Evolutionary conservation across 2,888 invertebrate genomes (phyloP).

Genomic region (Cephus rjabovi): DNA sequence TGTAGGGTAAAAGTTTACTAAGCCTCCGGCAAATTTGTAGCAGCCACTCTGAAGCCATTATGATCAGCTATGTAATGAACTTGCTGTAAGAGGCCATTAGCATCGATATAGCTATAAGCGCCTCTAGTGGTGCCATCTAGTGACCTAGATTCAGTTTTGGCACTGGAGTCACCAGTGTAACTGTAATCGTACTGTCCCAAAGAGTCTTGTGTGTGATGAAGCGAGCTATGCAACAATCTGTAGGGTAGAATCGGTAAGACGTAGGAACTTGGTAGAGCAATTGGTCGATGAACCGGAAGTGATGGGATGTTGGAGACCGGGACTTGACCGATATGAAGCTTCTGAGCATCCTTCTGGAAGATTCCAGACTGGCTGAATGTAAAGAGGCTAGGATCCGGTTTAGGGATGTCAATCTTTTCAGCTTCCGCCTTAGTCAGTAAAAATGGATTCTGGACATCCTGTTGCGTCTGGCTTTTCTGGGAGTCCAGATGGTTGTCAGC

Average conservation of each 20-base stretch:
- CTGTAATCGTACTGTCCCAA: slow-evolving; percentile 73
- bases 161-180: slow-evolving; percentile 74
- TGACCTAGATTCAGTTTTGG: slow-evolving; percentile 73
- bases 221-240: slow-evolving; percentile 53
- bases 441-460: slow-evolving; percentile 39
- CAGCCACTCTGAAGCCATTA: slow-evolving; percentile 75
- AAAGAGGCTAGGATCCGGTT: slow-evolving; percentile 38
- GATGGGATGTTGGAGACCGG: background rate
- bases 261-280: slow-evolving; percentile 28
- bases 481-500: slow-evolving; percentile 11
- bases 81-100: slow-evolving; percentile 74
- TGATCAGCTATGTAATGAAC: slow-evolving; percentile 75
- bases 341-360: slow-evolving; percentile 8
- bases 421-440: slow-evolving; percentile 45
- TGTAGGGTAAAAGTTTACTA: background rate
- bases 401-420: slow-evolving; percentile 44
- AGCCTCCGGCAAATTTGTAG: slow-evolving; percentile 73
- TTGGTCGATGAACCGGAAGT: background rate
- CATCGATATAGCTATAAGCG: slow-evolving; percentile 78
- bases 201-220: slow-evolving; percentile 71
- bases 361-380: slow-evolving; percentile 9
- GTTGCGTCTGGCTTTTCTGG: background rate
- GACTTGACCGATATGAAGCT: background rate
- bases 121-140: slow-evolving; percentile 75
- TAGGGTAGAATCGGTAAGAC: slow-evolving; percentile 49